These are phyloP conservation scores for Battus philenor DNA, from an alignment of 1,140 invertebrate genomes.

Conservation along the genomic window DNA sequence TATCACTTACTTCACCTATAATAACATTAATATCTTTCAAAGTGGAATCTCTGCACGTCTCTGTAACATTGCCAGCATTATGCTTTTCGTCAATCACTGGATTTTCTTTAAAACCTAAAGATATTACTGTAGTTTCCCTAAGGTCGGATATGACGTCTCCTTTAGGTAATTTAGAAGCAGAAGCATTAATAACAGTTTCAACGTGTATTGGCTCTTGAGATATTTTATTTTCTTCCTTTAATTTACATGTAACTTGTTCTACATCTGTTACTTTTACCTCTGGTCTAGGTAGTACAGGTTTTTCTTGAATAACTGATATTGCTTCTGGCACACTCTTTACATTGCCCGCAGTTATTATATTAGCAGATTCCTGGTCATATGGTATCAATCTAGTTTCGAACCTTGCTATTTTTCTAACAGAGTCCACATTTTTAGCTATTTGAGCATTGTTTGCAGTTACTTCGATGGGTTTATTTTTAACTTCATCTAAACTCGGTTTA, in stretches of 20 bases:
- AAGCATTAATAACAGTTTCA: no score
- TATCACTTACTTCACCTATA: conserved; percentile 13
- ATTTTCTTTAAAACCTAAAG: background rate
- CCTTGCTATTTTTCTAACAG: no score
- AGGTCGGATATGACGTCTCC: background rate
- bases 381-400: no score
- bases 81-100: background rate
- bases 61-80: background rate
- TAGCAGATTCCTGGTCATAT: no score
- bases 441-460: no score
- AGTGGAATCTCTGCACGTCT: background rate
- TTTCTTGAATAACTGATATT: no score
- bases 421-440: no score
- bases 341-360: no score
- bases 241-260: background rate
- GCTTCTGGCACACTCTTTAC: no score
- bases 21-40: conserved; percentile 3
- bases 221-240: background rate
- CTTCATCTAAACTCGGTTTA: no score
- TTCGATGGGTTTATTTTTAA: no score
- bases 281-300: background rate
- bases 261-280: background rate
- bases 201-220: no score
- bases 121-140: background rate
- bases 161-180: background rate